Evolutionary conservation across 2,888 invertebrate species (phyloP), one percentile per base, ranked within the genome.

Genomic region (Philereme transversata): DNA sequence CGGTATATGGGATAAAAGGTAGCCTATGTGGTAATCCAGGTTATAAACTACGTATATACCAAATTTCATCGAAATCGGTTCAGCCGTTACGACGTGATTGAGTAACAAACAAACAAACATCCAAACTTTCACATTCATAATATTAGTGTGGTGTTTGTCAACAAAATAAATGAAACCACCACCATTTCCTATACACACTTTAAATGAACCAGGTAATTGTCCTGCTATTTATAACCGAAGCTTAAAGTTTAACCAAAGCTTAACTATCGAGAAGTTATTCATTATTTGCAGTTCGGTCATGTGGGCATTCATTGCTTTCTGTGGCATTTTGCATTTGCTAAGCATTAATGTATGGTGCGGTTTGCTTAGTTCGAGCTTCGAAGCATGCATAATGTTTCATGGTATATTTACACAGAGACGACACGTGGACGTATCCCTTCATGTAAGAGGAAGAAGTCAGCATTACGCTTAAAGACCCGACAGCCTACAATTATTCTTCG

Each of bases 311-410:
- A 81, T 82, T 83, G 83, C 82, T 83, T 82, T 83, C 77, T 83
- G 85, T 71, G 80, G 84, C 78, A 73, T 80, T 82, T 79, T 74
- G 75, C 81, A 79, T 83, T 84, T 79, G 79, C 79, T 75, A 69
- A 81, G 73, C 82, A 84, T 87, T 88, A 87, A 87, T 86, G 83
- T 83, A 73, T 71, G 74, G 75, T 81, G 88, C 79, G 88, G 88
- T 88, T 85, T 79, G 77, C 73, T 73, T 73, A 72, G 74, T 71
- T 67, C 54, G 65, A 71, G 71, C 70, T 68, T 60, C 68, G 70
- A 44, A 61, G 55, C 64, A 45, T 49, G 65, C 62, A 64, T 83
- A 84, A 84, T 82, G 76, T 82, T 87, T 83, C 82, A 74, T 65
- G 56, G 47, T 73, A 69, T 70, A 69, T 47, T 57, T 57, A 54